A percentile compares a stretch with the other conserved stretches of the same genome.
These are phyloP conservation scores for Eurystomus glaucurus DNA, from an alignment of 2,797 vertebrate genomes.

Conservation along the genomic window DNA sequence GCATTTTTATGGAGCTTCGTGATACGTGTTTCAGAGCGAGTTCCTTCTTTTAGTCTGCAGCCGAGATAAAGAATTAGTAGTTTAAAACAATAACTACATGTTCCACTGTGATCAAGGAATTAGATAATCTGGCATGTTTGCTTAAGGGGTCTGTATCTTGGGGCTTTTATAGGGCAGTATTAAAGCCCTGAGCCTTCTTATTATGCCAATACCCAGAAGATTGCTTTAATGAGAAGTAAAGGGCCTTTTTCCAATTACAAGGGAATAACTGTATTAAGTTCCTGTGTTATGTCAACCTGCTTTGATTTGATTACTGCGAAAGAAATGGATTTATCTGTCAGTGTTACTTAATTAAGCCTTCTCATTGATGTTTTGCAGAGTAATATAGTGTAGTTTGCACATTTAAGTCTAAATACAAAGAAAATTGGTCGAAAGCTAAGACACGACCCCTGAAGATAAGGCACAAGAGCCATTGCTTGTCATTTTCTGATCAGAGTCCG, in stretches of 20 bases:
- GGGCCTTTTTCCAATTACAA: slow-evolving; percentile 89
- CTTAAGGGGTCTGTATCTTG: slow-evolving; percentile 76
- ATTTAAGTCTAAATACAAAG: slow-evolving; percentile 81
- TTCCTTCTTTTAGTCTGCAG: slow-evolving; percentile 55
- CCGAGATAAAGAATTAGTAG: slow-evolving; percentile 61
- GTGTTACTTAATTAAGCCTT: slow-evolving; percentile 94
- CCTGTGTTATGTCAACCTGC: slow-evolving; percentile 95
- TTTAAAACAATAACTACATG: slow-evolving; percentile 68
- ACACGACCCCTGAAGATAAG: slow-evolving; percentile 60
- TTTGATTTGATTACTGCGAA: slow-evolving; percentile 94
- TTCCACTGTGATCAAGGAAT: slow-evolving; percentile 75
- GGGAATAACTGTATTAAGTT: slow-evolving; percentile 91
- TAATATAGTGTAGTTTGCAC: slow-evolving; percentile 82
- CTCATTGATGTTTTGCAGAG: slow-evolving; percentile 90
- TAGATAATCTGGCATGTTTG: slow-evolving; percentile 77
- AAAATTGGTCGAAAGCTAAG: slow-evolving; percentile 78
- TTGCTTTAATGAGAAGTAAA: slow-evolving; percentile 86
- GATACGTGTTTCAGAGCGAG: neutral
- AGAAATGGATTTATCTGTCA: slow-evolving; percentile 97
- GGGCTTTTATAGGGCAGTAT: slow-evolving; percentile 79
- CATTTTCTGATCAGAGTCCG: slow-evolving; percentile 2
- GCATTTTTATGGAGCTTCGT: neutral
- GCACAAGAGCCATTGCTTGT: slow-evolving; percentile 22
- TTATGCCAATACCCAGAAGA: slow-evolving; percentile 83
- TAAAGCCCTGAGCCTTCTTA: slow-evolving; percentile 80